phyloP scores from a whole-genome alignment of 2,888 invertebrate genomes.

The Cremastobaeus sp. region DNA sequence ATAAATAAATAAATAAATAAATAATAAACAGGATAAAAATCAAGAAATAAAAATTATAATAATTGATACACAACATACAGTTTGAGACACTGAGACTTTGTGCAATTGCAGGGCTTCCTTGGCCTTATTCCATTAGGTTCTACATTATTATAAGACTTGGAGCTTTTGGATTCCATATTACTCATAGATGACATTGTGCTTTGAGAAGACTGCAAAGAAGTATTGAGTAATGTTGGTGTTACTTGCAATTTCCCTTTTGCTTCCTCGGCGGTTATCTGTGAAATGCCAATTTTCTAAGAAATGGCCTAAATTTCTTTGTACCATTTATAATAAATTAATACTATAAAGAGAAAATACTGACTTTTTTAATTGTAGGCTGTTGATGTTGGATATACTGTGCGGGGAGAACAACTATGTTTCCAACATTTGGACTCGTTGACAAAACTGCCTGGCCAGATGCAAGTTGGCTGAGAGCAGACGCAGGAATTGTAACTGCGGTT shows the following conservation, averaged over 20 bases:
- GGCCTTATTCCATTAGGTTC: constrained; percentile 82
- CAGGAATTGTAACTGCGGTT: constrained; percentile 75
- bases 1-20: too few species aligned
- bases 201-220: constrained; percentile 69
- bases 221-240: constrained; percentile 70
- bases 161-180: constrained; percentile 68
- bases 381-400: constrained; percentile 80
- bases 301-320: neutral
- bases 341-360: constrained; percentile 6
- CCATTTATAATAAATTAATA: constrained; percentile 4
- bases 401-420: constrained; percentile 81
- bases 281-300: neutral
- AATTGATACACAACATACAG: constrained; percentile 81
- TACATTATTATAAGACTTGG: constrained; percentile 69
- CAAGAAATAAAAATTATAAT: neutral
- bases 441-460: constrained; percentile 76
- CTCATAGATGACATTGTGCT: constrained; percentile 68
- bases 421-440: constrained; percentile 75
- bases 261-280: constrained; percentile 68
- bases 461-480: constrained; percentile 77
- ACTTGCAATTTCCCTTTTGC: constrained; percentile 70
- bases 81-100: constrained; percentile 98
- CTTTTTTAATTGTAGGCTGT: constrained; percentile 56
- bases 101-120: constrained; percentile 98
- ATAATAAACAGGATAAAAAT: too few species aligned